Conservation (phyloP, 2,797 vertebrate genomes). For the Pangasius mekongensis region DNA sequence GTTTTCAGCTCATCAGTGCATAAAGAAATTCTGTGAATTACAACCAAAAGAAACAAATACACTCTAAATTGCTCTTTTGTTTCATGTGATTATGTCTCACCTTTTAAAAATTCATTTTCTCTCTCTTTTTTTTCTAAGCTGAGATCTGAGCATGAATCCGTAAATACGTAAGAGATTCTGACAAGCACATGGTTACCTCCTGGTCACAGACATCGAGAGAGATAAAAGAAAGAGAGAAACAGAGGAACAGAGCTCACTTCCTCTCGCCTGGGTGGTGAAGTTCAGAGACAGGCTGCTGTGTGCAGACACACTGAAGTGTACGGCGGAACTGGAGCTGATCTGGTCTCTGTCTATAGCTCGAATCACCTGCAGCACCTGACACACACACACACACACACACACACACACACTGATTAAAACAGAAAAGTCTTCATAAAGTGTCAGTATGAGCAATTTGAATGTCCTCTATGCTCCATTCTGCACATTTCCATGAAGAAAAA, state of each 20-base stretch:
- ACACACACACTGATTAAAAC: neutral
- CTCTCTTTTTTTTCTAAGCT: neutral
- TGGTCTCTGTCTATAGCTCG: constrained; percentile 83
- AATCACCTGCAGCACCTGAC: constrained; percentile 84
- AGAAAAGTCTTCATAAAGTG: neutral
- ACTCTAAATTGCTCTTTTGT: neutral
- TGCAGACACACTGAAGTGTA: constrained; percentile 82
- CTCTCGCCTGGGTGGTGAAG: constrained; percentile 80
- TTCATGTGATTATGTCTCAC: neutral
- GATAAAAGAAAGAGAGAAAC: constrained; percentile 19
- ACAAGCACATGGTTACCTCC: neutral
- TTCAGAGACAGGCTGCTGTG: constrained; percentile 78
- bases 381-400: constrained; percentile 37
- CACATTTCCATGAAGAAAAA: neutral
- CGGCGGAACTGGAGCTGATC: constrained; percentile 70
- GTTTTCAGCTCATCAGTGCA: neutral
- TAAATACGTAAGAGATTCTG: neutral
- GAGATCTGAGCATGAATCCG: neutral
- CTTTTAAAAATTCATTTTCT: neutral
- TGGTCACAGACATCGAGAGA: neutral
- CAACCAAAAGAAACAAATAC: neutral
- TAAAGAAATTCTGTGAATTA: neutral
- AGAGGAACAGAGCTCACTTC: constrained; percentile 71
- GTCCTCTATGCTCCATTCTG: neutral
- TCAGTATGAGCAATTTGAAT: neutral